Evolutionary conservation across 2,888 invertebrate species (phyloP).

Genomic region (Cyaniris semiargus): DNA sequence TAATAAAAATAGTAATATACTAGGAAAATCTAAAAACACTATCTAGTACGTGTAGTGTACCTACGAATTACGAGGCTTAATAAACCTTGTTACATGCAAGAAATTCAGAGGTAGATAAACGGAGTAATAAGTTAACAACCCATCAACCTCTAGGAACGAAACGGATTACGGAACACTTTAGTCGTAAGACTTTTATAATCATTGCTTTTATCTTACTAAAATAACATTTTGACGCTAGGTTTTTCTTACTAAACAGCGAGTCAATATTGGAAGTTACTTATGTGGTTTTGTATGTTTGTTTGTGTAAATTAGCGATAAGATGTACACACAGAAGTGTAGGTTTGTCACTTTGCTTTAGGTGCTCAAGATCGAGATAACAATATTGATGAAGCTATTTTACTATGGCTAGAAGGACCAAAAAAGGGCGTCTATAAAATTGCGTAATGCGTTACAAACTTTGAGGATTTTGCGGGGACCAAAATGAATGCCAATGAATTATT

Average conservation of each 20-base stretch:
- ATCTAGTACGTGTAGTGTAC: too few relatives aligned
- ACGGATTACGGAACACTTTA: background rate
- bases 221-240: conserved; percentile 18
- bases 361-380: background rate
- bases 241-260: conserved; percentile 11
- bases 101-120: background rate
- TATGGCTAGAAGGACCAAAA: background rate
- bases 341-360: background rate
- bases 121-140: background rate
- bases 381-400: background rate
- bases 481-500: too few relatives aligned
- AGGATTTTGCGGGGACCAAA: too few relatives aligned
- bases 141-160: background rate
- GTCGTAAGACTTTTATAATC: background rate
- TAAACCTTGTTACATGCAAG: too few relatives aligned
- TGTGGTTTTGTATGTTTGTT: background rate
- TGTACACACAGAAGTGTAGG: background rate
- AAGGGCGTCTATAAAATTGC: too few relatives aligned
- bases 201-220: conserved; percentile 2
- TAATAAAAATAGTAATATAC: too few relatives aligned
- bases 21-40: too few relatives aligned
- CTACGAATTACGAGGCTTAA: too few relatives aligned
- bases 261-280: background rate
- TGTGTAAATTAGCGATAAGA: background rate
- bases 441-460: too few relatives aligned